Evolutionary conservation across 1,140 invertebrate species (phyloP).

Genomic region (Saccostrea echinata): DNA sequence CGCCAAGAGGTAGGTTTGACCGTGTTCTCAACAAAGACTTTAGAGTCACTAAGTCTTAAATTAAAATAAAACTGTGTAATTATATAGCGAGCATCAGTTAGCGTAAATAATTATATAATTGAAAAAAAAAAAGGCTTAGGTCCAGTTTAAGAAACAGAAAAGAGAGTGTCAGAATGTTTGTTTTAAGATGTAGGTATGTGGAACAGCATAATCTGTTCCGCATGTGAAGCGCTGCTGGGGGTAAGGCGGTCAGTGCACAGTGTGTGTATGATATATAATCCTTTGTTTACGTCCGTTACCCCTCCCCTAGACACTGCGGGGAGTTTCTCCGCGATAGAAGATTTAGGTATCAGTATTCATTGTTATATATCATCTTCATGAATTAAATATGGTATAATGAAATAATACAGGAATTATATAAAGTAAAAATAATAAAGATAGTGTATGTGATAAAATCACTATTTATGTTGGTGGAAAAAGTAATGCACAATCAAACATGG

Average conservation of each 20-base stretch:
- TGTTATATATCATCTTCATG: no score
- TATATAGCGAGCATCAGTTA: not conserved
- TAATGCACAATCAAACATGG: no score
- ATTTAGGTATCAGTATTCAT: no score
- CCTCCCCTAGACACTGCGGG: no score
- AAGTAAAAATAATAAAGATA: no score
- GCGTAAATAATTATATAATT: not conserved
- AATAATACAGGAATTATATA: no score
- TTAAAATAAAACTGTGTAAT: not conserved
- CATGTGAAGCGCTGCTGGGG: slow-evolving; percentile 1
- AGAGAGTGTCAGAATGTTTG: not conserved
- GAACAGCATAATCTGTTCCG: not conserved
- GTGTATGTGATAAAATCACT: no score
- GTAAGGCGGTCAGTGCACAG: not conserved
- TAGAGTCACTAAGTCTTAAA: not conserved
- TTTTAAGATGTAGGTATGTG: not conserved
- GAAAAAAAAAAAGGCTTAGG: not conserved
- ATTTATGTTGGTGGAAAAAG: no score
- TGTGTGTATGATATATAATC: not conserved
- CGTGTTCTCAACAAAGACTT: not conserved
- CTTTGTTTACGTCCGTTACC: not conserved
- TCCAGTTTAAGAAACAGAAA: not conserved
- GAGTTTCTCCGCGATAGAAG: no score
- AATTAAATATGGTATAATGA: no score
- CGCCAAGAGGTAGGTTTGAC: slow-evolving; percentile 52